phyloP scores from a whole-genome alignment of 2,888 invertebrate species.

The Rhodophaea formosa region DNA sequence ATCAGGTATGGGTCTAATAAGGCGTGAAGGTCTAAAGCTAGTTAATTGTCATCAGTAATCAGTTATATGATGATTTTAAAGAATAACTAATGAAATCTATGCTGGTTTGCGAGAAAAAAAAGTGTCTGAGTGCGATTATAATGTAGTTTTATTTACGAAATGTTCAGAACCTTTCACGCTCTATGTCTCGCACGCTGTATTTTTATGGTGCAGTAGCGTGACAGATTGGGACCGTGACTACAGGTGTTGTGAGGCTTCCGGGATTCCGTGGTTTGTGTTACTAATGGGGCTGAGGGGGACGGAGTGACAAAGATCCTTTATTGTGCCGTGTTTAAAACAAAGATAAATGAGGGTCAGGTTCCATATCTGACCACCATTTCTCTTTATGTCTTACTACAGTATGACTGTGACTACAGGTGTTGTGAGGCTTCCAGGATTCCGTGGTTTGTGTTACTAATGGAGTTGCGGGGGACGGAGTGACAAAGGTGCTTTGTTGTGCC shows the following conservation, averaged over 20 bases:
- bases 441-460: slow-evolving; percentile 27
- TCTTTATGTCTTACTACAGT: too few species aligned
- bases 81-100: too few species aligned
- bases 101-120: too few species aligned
- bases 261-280: slow-evolving; percentile 26
- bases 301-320: background rate
- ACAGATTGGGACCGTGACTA: slow-evolving; percentile 19
- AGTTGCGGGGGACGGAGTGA: background rate
- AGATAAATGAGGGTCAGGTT: too few species aligned
- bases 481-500: background rate
- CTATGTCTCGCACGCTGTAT: background rate
- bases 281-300: slow-evolving; percentile 17
- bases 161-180: background rate
- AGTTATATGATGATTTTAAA: too few species aligned
- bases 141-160: background rate
- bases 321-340: background rate
- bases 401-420: slow-evolving; percentile 23
- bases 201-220: slow-evolving; percentile 9
- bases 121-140: too few species aligned
- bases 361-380: too few species aligned
- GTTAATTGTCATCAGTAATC: too few species aligned
- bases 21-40: too few species aligned
- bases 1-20: too few species aligned
- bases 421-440: slow-evolving; percentile 25
- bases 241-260: slow-evolving; percentile 27